Conservation (phyloP, 2,888 invertebrate species). For the Phalera bucephala region DNA sequence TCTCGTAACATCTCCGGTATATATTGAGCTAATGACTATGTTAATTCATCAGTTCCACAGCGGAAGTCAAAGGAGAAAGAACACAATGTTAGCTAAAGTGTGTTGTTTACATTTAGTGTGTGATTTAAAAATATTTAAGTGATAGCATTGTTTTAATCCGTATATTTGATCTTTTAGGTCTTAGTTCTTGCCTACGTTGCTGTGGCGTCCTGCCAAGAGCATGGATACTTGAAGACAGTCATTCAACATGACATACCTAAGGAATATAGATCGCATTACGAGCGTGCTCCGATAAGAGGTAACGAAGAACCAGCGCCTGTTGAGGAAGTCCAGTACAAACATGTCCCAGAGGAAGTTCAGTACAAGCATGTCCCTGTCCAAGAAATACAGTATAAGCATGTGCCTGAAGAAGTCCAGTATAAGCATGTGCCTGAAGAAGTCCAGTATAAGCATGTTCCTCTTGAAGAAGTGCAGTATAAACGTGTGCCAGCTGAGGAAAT, state of each 20-base stretch:
- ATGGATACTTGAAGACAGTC: constrained; percentile 45
- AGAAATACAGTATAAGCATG: constrained; percentile 14
- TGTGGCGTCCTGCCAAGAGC: constrained; percentile 51
- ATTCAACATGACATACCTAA: constrained; percentile 49
- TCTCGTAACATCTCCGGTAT: constrained; percentile 81
- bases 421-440: constrained; percentile 11
- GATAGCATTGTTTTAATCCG: constrained; percentile 4
- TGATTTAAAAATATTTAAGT: background rate
- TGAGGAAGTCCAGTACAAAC: constrained; percentile 13
- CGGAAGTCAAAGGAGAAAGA: constrained; percentile 76
- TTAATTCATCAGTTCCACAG: constrained; percentile 77
- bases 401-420: constrained; percentile 15
- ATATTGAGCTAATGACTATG: constrained; percentile 79
- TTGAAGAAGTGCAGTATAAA: constrained; percentile 5
- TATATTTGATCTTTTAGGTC: constrained; percentile 48
- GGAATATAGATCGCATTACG: constrained; percentile 48
- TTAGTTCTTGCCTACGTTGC: constrained; percentile 48
- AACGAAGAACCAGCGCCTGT: constrained; percentile 21
- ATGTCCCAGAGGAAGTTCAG: constrained; percentile 21
- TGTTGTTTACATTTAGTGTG: constrained; percentile 3
- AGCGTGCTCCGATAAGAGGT: constrained; percentile 35
- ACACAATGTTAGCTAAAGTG: constrained; percentile 75
- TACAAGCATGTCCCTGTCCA: constrained; percentile 18
- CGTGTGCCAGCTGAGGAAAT: constrained; percentile 13
- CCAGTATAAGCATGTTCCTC: constrained; percentile 22